Evolutionary conservation across 2,113 vertebrate genomes (phyloP).

Genomic region (Tetraodon nigroviridis): DNA sequence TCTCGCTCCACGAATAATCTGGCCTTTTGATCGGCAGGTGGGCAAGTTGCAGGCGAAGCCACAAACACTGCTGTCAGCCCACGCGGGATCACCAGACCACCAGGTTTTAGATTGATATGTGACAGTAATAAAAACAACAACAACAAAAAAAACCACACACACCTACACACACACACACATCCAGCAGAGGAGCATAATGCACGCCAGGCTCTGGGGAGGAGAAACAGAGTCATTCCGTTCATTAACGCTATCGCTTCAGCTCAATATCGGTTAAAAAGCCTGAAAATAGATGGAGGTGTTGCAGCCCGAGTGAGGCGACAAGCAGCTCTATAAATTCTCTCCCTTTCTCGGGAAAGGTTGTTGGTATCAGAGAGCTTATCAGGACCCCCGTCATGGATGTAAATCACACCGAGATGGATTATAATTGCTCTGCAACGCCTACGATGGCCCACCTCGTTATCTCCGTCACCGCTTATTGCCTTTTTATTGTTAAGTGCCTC

Average conservation of each 20-base stretch:
- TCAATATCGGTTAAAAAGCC: conserved; percentile 49
- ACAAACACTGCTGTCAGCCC: conserved; percentile 57
- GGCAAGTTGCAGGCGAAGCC: conserved; percentile 51
- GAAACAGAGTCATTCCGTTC: conserved; percentile 41
- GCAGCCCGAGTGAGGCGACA: conserved; percentile 19
- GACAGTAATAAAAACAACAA: conserved; percentile 19
- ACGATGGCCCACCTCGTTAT: conserved; percentile 59
- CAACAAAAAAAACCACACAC: not conserved
- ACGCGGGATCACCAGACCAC: conserved; percentile 53
- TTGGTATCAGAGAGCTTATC: conserved; percentile 45
- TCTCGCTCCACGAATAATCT: conserved; percentile 61
- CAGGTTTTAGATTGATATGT: conserved; percentile 47
- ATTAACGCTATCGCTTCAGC: conserved; percentile 53
- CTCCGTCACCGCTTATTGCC: conserved; percentile 65
- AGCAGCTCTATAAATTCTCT: conserved; percentile 50
- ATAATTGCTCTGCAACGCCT: conserved; percentile 56
- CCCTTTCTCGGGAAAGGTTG: conserved; percentile 55
- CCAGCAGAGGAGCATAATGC: conserved; percentile 15
- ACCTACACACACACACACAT: conserved; percentile 46
- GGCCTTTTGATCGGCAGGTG: conserved; percentile 46
- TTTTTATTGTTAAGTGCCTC: conserved; percentile 69
- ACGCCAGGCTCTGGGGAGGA: conserved; percentile 41
- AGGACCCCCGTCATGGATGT: conserved; percentile 45
- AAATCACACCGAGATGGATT: conserved; percentile 51
- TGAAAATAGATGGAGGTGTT: conserved; percentile 33